Conservation (phyloP, 2,797 vertebrate species). For the Rhabdophis nuchalis region DNA sequence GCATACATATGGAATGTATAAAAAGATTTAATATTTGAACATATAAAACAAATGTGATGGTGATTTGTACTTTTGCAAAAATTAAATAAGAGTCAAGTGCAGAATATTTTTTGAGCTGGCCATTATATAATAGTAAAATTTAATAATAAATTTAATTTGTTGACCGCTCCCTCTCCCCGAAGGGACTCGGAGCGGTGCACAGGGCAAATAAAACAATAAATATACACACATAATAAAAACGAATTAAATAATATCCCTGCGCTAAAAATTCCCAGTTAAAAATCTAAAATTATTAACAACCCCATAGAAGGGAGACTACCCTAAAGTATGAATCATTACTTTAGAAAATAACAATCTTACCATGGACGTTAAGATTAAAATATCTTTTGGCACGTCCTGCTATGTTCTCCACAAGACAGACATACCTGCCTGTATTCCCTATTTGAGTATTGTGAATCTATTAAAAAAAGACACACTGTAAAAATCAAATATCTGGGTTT, state of each 20-base stretch:
- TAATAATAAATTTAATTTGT: too few species aligned
- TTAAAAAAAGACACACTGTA: background rate
- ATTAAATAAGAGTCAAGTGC: background rate
- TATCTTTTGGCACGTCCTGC: slow-evolving; percentile 89
- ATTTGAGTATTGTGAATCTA: slow-evolving; percentile 85
- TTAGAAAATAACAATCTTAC: slow-evolving; percentile 70
- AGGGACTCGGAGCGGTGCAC: too few species aligned
- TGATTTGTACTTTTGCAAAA: background rate
- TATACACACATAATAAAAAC: too few species aligned
- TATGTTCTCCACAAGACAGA: slow-evolving; percentile 84
- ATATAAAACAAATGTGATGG: background rate
- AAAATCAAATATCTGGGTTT: background rate
- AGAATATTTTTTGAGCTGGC: background rate
- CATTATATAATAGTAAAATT: too few species aligned
- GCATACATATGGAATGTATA: too few species aligned
- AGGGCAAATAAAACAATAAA: too few species aligned
- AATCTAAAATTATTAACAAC: too few species aligned
- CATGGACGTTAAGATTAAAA: slow-evolving; percentile 89
- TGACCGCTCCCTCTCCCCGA: too few species aligned
- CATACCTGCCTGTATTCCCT: slow-evolving; percentile 86
- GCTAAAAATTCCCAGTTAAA: too few species aligned
- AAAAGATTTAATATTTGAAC: too few species aligned
- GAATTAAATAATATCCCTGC: too few species aligned
- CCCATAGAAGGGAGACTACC: too few species aligned
- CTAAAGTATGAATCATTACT: slow-evolving; percentile 17